A percentile compares a stretch with the other conserved stretches of the same genome.
These are phyloP conservation scores for Listronotus oregonensis DNA, from an alignment of 1,140 invertebrate genomes.

Conservation along the genomic window DNA sequence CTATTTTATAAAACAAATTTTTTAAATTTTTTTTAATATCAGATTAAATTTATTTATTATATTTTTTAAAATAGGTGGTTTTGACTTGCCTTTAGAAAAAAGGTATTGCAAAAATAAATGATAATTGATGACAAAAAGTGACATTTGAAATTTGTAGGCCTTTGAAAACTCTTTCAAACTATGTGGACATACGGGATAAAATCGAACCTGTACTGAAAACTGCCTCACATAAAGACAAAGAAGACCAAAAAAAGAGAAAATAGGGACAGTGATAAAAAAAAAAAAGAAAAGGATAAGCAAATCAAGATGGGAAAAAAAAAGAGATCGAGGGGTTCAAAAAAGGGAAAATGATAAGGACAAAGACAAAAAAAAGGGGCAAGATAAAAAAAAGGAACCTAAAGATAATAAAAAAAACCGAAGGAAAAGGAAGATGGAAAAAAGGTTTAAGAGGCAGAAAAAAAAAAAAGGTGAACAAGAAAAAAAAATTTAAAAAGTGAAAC, in stretches of 20 bases:
- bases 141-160: constrained; percentile 64
- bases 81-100: no score
- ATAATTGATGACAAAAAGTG: no score
- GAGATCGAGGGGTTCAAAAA: constrained; percentile 2
- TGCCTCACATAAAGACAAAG: constrained; percentile 39
- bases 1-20: no score
- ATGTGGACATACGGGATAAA: constrained; percentile 71
- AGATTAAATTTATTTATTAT: no score
- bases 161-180: constrained; percentile 73
- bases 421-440: constrained; percentile 14
- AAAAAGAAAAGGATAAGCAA: constrained; percentile 48
- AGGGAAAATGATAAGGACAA: constrained; percentile 21
- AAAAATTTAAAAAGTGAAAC: constrained; percentile 13
- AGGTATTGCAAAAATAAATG: no score
- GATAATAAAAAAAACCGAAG: constrained; percentile 29
- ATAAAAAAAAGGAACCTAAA: constrained; percentile 25
- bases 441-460: constrained; percentile 13
- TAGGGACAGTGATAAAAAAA: constrained; percentile 42
- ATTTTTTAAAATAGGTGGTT: no score
- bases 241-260: constrained; percentile 45
- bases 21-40: no score
- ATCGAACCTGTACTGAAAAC: constrained; percentile 56
- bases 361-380: constrained; percentile 25
- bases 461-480: constrained; percentile 20
- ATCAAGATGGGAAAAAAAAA: constrained; percentile 50